Evolutionary conservation across 2,888 invertebrate genomes (phyloP), one percentile per base, ranked within the genome.

Genomic region (Lymantria monacha): DNA sequence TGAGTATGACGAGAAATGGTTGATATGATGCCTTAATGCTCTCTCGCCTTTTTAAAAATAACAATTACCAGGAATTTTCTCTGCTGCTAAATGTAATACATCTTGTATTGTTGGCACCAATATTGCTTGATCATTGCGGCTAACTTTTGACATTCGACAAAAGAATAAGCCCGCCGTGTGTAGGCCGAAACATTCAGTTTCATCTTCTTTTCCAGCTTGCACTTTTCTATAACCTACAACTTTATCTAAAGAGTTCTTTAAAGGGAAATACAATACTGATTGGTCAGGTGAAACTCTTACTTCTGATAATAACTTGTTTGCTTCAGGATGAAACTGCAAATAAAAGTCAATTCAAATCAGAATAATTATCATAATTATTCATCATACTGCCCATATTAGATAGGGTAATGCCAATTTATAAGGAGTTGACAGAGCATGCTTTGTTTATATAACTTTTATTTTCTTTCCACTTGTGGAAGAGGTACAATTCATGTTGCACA

Each of bases 221-320:
- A 90, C 48, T 72, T 91, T 88, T 70, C 94, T 94, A 66, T 94
- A 96, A 0, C 96, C 96, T 0, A 95, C 94, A 31, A 94, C 79
- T 69, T 87, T 85, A 33, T 92, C 92, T 45, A 93, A 77, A 0
- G 92, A 86, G 71, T 94, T 94, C 70, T 92, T 90, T 44, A 96
- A 76, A 3, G 95, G 95, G 72, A 96, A 94, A 72, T 94, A 94
- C 63, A 96, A 81, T 64, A 87, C 74, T 54, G 92, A 90, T 11
- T 83, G 80, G 49, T 88, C 83, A 15, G 78, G 57, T 52, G 94
- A 91, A 44, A 94, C 90, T 72, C 93, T 79, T 42, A 93, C 91
- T 60, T 94, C 92, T 57, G 93, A 77, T 61, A 91, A 80, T 38
- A 87, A 80, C 72, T 94, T 87, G 30, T 82, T 73, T 9, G 81